Evolutionary conservation across 1,140 invertebrate species (phyloP).

Genomic region (Dendroctonus valens): DNA sequence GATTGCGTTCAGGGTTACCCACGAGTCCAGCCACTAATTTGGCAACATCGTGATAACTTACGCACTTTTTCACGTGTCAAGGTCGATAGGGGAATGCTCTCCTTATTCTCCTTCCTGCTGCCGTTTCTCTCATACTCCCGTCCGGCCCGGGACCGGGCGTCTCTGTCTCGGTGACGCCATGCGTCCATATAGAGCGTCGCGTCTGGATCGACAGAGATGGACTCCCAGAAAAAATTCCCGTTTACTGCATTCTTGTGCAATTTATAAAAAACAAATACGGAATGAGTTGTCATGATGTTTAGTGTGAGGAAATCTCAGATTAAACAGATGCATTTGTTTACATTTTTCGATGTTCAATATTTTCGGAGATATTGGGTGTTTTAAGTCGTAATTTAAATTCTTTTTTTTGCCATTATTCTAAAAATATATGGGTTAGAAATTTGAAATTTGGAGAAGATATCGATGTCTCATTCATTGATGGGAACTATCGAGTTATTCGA

Average conservation of each 20-base stretch:
- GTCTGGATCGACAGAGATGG: not conserved
- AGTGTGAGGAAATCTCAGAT: too few species aligned
- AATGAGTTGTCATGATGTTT: too few species aligned
- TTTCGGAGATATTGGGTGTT: too few species aligned
- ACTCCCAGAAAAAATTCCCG: not conserved
- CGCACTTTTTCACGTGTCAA: slow-evolving; percentile 28
- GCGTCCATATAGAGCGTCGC: not conserved
- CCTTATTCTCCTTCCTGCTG: slow-evolving; percentile 20
- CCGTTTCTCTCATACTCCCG: slow-evolving; percentile 6
- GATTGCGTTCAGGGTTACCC: not conserved
- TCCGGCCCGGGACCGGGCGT: not conserved
- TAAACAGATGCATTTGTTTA: too few species aligned
- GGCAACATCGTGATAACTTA: slow-evolving; percentile 1
- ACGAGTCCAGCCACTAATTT: not conserved
- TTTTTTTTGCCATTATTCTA: too few species aligned
- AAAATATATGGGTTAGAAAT: too few species aligned
- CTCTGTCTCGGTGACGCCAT: not conserved
- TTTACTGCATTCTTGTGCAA: not conserved
- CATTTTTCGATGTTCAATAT: too few species aligned
- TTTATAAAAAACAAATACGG: too few species aligned
- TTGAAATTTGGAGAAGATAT: too few species aligned
- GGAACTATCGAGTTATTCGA: too few species aligned
- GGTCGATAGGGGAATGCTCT: slow-evolving; percentile 14
- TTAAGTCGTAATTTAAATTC: too few species aligned
- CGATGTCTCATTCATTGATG: too few species aligned